A percentile compares a stretch with the other conserved stretches of the same genome.
phyloP scores from a whole-genome alignment of 2,888 invertebrate species.

The Netelia virgata region DNA sequence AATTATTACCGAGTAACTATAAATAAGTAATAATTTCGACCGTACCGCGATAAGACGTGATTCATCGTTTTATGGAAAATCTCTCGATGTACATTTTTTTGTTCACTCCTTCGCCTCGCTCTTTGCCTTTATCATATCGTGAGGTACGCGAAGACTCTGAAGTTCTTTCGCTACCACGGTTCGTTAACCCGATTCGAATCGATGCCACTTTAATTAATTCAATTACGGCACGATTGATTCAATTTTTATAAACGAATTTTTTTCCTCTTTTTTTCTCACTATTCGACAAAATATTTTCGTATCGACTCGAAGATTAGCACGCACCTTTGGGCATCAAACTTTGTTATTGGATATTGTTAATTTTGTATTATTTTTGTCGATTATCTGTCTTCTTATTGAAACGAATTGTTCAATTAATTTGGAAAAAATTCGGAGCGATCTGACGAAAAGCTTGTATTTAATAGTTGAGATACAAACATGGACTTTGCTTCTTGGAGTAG shows the following conservation, averaged over 20 bases:
- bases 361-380: no score
- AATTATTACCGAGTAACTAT: conserved; percentile 28
- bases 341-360: no score
- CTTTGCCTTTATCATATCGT: conserved; percentile 11
- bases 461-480: background rate
- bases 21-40: conserved; percentile 47
- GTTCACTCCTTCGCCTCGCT: background rate
- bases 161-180: background rate
- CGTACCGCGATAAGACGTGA: conserved; percentile 22
- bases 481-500: conserved; percentile 29
- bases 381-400: background rate
- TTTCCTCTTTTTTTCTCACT: background rate
- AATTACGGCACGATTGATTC: background rate
- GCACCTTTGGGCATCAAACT: no score
- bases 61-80: conserved; percentile 45
- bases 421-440: background rate
- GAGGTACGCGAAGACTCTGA: background rate
- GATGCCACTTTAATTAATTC: background rate
- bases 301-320: background rate
- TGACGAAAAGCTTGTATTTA: no score
- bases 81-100: conserved; percentile 16
- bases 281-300: background rate
- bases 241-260: background rate
- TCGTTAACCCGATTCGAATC: conserved; percentile 4
- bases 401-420: background rate